These are phyloP conservation scores for Phortica magna DNA, from an alignment of 2,888 invertebrate species.

Conservation along the genomic window DNA sequence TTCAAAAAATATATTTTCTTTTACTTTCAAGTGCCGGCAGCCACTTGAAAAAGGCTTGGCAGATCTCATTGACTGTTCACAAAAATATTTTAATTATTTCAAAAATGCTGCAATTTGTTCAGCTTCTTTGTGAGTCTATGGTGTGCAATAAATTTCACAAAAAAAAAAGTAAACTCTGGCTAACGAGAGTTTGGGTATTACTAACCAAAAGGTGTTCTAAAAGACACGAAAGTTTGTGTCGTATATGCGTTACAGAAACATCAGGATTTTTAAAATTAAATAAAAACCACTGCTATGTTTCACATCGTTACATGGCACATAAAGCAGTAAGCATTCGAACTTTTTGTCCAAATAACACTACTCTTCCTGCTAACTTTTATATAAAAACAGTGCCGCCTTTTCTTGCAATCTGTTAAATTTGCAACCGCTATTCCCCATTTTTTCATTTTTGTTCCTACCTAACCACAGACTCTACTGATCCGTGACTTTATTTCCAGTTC, in stretches of 20 bases:
- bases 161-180: no score
- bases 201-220: no score
- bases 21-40: background rate
- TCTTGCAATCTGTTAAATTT: background rate
- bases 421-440: background rate
- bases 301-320: no score
- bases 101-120: background rate
- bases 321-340: no score
- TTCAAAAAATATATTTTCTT: background rate
- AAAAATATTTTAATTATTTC: background rate
- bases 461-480: conserved; percentile 20
- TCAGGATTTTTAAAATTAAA: background rate
- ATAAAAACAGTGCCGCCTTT: background rate
- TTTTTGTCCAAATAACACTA: no score
- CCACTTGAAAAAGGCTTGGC: background rate
- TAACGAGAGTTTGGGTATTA: no score
- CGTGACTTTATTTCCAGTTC: conserved; percentile 17
- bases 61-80: background rate
- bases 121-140: background rate
- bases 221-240: no score
- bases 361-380: background rate
- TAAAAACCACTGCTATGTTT: no score
- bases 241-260: background rate
- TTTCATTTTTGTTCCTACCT: background rate
- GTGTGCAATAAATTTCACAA: background rate